phyloP scores from a whole-genome alignment of 2,113 vertebrate species.

The Danionella cerebrum region DNA sequence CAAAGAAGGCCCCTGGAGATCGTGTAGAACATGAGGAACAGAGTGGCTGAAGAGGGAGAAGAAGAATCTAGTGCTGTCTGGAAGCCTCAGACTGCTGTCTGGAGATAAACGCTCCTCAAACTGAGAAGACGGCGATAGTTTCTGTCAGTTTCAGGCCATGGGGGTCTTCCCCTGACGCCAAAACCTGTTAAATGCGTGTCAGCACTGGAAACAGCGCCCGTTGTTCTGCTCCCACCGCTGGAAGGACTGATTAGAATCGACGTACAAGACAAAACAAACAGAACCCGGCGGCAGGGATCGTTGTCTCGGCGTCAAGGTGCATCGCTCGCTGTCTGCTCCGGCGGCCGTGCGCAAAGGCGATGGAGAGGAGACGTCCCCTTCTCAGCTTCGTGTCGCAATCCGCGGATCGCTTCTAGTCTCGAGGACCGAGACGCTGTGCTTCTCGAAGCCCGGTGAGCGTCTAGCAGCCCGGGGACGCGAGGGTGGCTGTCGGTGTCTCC shows the following conservation, averaged over 20 bases:
- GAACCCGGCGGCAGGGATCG: constrained; percentile 27
- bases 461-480: constrained; percentile 61
- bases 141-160: constrained; percentile 42
- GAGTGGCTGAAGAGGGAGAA: constrained; percentile 19
- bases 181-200: constrained; percentile 52
- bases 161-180: constrained; percentile 32
- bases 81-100: constrained; percentile 57
- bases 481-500: constrained; percentile 65
- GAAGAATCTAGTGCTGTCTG: constrained; percentile 31
- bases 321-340: constrained; percentile 57
- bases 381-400: constrained; percentile 55
- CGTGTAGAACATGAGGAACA: not conserved
- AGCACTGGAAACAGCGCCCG: constrained; percentile 49
- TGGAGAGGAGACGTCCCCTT: constrained; percentile 50
- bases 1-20: not conserved
- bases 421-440: no score
- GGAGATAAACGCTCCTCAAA: constrained; percentile 22
- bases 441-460: no score
- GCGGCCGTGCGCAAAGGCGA: constrained; percentile 53
- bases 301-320: constrained; percentile 51
- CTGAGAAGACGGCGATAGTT: constrained; percentile 36
- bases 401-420: no score
- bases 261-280: constrained; percentile 39
- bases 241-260: constrained; percentile 33
- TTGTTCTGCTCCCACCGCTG: constrained; percentile 38